Percentiles rank a stretch among this genome's conserved stretches.
Conservation (phyloP, 1,140 invertebrate species). For the Drosophila willistoni region DNA sequence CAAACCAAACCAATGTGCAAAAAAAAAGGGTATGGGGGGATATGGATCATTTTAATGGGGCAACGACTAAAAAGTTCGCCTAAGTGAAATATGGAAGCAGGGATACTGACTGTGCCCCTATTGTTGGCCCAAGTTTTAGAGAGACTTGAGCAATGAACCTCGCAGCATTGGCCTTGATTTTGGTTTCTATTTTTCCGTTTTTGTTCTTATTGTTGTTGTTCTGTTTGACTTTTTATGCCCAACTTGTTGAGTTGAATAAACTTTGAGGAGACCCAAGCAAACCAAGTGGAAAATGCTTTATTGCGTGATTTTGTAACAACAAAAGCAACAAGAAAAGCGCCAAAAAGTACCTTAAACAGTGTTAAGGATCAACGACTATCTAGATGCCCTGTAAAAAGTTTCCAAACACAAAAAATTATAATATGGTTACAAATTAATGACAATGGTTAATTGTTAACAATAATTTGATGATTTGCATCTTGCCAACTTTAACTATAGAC, state of each 20-base stretch:
- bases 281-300: slow-evolving; percentile 22
- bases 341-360: background rate
- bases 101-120: background rate
- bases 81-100: too few species aligned
- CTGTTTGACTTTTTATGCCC: background rate
- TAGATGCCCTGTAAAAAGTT: background rate
- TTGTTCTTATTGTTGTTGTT: background rate
- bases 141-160: background rate
- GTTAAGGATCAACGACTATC: background rate
- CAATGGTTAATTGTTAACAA: too few species aligned
- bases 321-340: background rate
- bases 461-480: too few species aligned
- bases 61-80: too few species aligned
- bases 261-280: slow-evolving; percentile 2
- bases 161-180: slow-evolving; percentile 3
- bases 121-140: background rate
- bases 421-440: too few species aligned
- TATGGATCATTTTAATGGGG: too few species aligned
- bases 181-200: background rate
- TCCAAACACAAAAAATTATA: too few species aligned
- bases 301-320: slow-evolving; percentile 11
- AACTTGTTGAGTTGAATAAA: slow-evolving; percentile 17
- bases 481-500: too few species aligned
- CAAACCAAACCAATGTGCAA: slow-evolving; percentile 3
- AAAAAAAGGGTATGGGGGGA: background rate